These are phyloP conservation scores for Halyomorpha halys DNA, from an alignment of 1,140 invertebrate species.

Conservation along the genomic window DNA sequence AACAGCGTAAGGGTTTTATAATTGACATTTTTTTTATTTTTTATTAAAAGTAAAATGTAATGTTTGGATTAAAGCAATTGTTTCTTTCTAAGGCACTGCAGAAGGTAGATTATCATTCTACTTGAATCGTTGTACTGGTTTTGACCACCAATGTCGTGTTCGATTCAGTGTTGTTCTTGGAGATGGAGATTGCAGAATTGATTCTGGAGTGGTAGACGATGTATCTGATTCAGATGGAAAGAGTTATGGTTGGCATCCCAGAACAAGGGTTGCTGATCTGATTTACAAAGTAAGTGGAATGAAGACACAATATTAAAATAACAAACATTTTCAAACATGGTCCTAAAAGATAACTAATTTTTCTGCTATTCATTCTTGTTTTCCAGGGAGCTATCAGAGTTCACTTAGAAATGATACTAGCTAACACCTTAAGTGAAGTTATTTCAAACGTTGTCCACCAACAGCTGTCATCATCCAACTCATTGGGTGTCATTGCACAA, in stretches of 20 bases:
- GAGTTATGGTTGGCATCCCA: slow-evolving; percentile 61
- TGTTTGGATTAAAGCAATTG: no score
- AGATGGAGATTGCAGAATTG: slow-evolving; percentile 56
- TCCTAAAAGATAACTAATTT: not conserved
- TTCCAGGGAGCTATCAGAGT: slow-evolving; percentile 46
- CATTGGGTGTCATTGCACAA: slow-evolving; percentile 36
- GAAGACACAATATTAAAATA: not conserved
- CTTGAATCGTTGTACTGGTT: slow-evolving; percentile 65
- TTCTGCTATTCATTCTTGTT: not conserved
- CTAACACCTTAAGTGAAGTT: slow-evolving; percentile 63
- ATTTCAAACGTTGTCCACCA: slow-evolving; percentile 31
- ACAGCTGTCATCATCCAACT: not conserved
- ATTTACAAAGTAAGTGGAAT: slow-evolving; percentile 40
- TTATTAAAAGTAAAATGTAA: no score
- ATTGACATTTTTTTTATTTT: no score
- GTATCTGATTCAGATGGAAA: slow-evolving; percentile 62
- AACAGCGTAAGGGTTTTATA: no score
- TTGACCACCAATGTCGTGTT: slow-evolving; percentile 69
- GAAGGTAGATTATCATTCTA: slow-evolving; percentile 49
- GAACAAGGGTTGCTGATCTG: slow-evolving; percentile 48
- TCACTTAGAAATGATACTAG: slow-evolving; percentile 63
- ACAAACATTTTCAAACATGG: not conserved
- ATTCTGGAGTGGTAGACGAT: slow-evolving; percentile 69
- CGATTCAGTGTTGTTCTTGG: slow-evolving; percentile 62
- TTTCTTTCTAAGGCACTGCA: no score